Percentiles rank a stretch among this genome's conserved stretches.
These are phyloP conservation scores for Phalera bucephala DNA, from an alignment of 2,888 invertebrate genomes.

Conservation along the genomic window DNA sequence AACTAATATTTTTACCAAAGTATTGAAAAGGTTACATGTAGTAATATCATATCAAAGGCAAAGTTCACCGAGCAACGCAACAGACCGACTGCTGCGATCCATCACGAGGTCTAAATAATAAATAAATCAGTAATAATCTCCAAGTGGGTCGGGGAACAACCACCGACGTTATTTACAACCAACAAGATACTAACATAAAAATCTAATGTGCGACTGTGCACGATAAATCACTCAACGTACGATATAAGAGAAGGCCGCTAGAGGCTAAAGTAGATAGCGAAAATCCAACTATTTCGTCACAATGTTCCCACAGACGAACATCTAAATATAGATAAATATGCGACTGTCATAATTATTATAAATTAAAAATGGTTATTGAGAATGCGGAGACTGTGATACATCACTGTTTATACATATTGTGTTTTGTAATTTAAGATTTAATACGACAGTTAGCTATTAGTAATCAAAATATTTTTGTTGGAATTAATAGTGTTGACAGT, in stretches of 20 bases:
- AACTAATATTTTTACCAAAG: no score
- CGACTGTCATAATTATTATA: slow-evolving; percentile 50
- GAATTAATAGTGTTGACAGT: background rate
- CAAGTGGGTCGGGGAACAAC: slow-evolving; percentile 47
- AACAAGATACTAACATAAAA: slow-evolving; percentile 69
- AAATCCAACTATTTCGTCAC: slow-evolving; percentile 65
- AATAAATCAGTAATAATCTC: slow-evolving; percentile 73
- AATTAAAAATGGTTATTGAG: slow-evolving; percentile 20
- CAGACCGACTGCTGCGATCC: slow-evolving; percentile 40
- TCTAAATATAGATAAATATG: slow-evolving; percentile 25
- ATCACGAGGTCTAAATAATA: slow-evolving; percentile 70
- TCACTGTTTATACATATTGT: background rate
- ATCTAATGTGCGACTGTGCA: slow-evolving; percentile 63
- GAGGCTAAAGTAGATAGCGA: slow-evolving; percentile 59
- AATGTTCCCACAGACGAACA: slow-evolving; percentile 52
- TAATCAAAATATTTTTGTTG: background rate
- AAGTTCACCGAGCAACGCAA: slow-evolving; percentile 30
- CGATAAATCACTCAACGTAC: slow-evolving; percentile 59
- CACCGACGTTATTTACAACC: slow-evolving; percentile 67
- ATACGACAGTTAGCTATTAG: background rate
- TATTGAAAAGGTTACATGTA: slow-evolving; percentile 34
- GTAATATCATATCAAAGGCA: slow-evolving; percentile 23
- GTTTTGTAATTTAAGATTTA: background rate
- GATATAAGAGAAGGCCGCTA: slow-evolving; percentile 20
- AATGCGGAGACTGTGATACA: background rate